Evolutionary conservation across 2,797 vertebrate genomes (phyloP).

Genomic region (Allobates femoralis): DNA sequence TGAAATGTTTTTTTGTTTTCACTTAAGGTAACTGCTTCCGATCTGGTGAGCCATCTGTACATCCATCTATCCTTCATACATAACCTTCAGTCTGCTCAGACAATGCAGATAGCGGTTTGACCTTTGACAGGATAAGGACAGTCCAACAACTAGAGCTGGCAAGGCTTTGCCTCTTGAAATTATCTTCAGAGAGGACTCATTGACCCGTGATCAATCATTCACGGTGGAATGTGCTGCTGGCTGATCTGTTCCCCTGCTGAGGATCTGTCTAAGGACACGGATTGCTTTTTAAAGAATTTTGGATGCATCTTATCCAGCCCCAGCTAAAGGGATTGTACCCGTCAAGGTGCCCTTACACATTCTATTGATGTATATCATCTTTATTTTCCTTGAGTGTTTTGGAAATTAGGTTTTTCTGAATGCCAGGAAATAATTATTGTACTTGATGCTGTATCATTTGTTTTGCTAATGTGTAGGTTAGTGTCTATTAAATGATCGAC

Average conservation of each 20-base stretch:
- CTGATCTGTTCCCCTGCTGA: not conserved
- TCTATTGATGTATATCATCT: not conserved
- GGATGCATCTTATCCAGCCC: not conserved
- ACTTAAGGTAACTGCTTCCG: not conserved
- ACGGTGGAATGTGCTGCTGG: not conserved
- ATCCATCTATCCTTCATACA: not conserved
- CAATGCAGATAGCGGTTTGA: slow-evolving; percentile 23
- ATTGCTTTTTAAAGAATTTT: not conserved
- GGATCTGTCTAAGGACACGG: not conserved
- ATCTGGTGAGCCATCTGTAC: slow-evolving; percentile 13
- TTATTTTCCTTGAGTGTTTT: too few species aligned
- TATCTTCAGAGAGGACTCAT: slow-evolving; percentile 13
- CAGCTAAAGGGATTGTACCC: not conserved
- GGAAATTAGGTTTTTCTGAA: not conserved
- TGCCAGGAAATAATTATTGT: too few species aligned
- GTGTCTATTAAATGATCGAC: too few species aligned
- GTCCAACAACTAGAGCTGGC: slow-evolving; percentile 6
- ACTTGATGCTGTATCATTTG: too few species aligned
- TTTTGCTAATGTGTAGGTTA: too few species aligned
- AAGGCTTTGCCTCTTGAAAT: slow-evolving; percentile 5
- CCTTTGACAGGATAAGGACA: slow-evolving; percentile 21
- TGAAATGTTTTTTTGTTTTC: not conserved
- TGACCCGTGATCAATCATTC: slow-evolving; percentile 8
- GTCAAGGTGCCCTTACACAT: not conserved
- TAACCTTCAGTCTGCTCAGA: slow-evolving; percentile 30